These are phyloP conservation scores for Erythrocercus mccallii DNA, from an alignment of 2,113 vertebrate genomes.

Conservation along the genomic window DNA sequence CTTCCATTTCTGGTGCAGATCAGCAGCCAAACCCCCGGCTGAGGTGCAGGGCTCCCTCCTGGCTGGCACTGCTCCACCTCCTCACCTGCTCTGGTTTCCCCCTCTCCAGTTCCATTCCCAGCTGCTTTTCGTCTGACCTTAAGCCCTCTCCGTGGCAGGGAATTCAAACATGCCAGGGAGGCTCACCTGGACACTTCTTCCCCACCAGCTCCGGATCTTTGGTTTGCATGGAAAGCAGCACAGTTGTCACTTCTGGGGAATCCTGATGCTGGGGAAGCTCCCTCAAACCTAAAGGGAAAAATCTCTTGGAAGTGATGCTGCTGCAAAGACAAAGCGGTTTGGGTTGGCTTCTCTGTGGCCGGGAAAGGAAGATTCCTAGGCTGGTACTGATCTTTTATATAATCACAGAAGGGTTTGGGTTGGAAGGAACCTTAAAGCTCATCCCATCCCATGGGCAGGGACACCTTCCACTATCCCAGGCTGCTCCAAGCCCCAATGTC, in stretches of 20 bases:
- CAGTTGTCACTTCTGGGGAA: neutral
- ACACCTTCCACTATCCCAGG: neutral
- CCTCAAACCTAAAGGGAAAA: neutral
- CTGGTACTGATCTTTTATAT: neutral
- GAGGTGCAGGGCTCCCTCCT: neutral
- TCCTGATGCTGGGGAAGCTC: neutral
- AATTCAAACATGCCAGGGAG: neutral
- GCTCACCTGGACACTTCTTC: neutral
- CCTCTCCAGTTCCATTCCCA: neutral
- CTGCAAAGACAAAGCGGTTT: neutral
- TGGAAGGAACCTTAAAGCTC: fast-evolving
- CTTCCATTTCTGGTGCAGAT: neutral
- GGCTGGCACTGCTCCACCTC: neutral
- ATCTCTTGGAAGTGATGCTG: neutral
- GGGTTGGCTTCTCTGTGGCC: neutral
- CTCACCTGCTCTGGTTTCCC: neutral
- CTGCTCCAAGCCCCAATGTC: neutral
- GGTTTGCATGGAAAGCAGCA: neutral
- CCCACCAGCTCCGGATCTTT: neutral
- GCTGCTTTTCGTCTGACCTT: neutral
- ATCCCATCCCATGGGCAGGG: neutral
- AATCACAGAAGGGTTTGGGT: too few relatives aligned
- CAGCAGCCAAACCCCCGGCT: neutral
- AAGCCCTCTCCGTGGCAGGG: neutral
- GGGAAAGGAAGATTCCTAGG: neutral